Conservation (phyloP, 1,140 invertebrate genomes). For the Drosophila trapezifrons region DNA sequence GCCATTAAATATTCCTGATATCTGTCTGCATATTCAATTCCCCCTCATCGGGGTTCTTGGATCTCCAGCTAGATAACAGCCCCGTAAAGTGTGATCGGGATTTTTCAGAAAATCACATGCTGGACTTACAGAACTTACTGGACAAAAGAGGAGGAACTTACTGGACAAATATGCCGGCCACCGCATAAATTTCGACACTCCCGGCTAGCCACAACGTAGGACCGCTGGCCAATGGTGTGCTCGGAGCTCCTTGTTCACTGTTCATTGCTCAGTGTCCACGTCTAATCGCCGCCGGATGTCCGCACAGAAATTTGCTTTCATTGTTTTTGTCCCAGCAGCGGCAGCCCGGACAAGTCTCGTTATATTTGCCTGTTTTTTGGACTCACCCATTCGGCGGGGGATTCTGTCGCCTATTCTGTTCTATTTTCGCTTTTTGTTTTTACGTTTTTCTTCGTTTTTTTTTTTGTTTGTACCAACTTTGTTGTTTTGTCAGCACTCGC, state of each 20-base stretch:
- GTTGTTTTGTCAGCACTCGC: slow-evolving; percentile 76
- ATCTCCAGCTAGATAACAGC: not conserved
- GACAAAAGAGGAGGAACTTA: no score
- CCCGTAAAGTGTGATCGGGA: no score
- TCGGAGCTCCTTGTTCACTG: slow-evolving; percentile 89
- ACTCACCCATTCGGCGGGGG: not conserved
- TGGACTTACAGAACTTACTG: no score
- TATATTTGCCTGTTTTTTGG: slow-evolving; percentile 31
- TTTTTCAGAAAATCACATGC: not conserved
- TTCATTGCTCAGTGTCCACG: slow-evolving; percentile 36
- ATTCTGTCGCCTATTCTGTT: slow-evolving; percentile 40
- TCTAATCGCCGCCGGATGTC: slow-evolving; percentile 74
- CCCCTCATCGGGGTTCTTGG: no score
- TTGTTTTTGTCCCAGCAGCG: slow-evolving; percentile 63
- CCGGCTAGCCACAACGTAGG: slow-evolving; percentile 9
- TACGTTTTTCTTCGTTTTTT: not conserved
- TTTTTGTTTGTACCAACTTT: slow-evolving; percentile 57
- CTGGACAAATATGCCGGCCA: no score
- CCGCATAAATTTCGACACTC: not conserved
- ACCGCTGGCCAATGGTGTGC: slow-evolving; percentile 94
- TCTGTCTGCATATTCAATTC: not conserved
- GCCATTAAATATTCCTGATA: slow-evolving; percentile 94
- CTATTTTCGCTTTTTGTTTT: slow-evolving; percentile 39
- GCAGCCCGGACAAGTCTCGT: slow-evolving; percentile 27
- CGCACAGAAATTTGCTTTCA: slow-evolving; percentile 74